A percentile compares a stretch with the other conserved stretches of the same genome.
These are phyloP conservation scores for Podilymbus podiceps DNA, from an alignment of 2,113 vertebrate genomes.

Conservation along the genomic window DNA sequence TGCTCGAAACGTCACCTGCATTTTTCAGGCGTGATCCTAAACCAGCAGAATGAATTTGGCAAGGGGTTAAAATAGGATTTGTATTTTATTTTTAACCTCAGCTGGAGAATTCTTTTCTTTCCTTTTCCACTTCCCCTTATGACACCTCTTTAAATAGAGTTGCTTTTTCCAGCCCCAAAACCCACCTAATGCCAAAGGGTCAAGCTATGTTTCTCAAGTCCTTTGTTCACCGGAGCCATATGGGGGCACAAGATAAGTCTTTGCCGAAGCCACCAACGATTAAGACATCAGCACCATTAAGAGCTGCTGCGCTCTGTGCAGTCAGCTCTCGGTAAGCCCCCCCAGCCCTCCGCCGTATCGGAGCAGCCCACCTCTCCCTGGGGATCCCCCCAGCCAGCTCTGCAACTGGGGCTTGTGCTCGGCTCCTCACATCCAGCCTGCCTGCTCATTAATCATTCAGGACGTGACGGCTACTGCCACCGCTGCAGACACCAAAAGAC, in stretches of 20 bases:
- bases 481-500: not conserved
- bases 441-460: not conserved
- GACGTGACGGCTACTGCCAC: not conserved
- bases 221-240: conserved; percentile 3
- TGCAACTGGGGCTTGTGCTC: not conserved
- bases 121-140: not conserved
- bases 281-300: conserved; percentile 3
- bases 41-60: not conserved
- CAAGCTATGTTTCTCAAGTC: not conserved
- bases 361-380: not conserved
- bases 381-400: not conserved
- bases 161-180: not conserved
- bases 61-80: not conserved
- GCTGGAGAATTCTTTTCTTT: not conserved
- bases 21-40: not conserved
- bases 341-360: accelerated
- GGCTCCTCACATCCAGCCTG: not conserved
- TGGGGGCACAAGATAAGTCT: not conserved
- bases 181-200: not conserved
- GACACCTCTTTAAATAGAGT: not conserved
- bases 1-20: not conserved
- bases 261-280: not conserved
- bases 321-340: not conserved
- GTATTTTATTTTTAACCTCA: not conserved
- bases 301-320: not conserved